Percentiles rank a stretch among this genome's conserved stretches.
Evolutionary conservation across 2,888 invertebrate genomes (phyloP).

Genomic region (Erebia epiphron): DNA sequence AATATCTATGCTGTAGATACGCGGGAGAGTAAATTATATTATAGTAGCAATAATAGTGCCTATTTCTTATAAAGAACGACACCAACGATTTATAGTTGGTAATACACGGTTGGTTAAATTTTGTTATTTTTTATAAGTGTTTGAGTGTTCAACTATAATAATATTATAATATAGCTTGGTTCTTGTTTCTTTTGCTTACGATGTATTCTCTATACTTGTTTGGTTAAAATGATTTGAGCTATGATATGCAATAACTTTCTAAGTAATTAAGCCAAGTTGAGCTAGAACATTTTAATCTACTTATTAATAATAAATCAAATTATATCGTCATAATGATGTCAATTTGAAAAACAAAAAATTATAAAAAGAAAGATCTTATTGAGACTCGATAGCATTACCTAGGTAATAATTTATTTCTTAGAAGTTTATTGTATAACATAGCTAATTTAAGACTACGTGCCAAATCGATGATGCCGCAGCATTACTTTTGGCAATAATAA

Average conservation of each 20-base stretch:
- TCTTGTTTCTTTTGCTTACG: slow-evolving; percentile 42
- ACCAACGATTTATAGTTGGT: slow-evolving; percentile 53
- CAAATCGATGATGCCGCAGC: slow-evolving; percentile 27
- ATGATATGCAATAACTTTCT: neutral
- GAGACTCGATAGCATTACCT: no score
- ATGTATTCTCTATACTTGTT: slow-evolving; percentile 18
- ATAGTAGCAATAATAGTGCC: slow-evolving; percentile 82
- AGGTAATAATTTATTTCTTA: no score
- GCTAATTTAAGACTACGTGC: slow-evolving; percentile 32
- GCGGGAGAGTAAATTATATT: slow-evolving; percentile 74
- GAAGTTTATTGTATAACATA: slow-evolving; percentile 22
- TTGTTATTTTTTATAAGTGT: slow-evolving; percentile 74
- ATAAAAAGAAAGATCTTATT: no score
- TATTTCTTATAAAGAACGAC: slow-evolving; percentile 77
- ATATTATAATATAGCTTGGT: slow-evolving; percentile 37
- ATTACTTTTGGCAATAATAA: slow-evolving; percentile 57
- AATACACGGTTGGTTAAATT: slow-evolving; percentile 61
- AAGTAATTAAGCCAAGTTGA: neutral
- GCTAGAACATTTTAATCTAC: neutral
- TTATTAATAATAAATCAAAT: neutral
- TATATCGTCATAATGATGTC: neutral
- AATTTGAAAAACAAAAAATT: no score
- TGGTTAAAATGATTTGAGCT: neutral
- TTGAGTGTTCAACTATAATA: slow-evolving; percentile 64
- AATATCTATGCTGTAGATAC: slow-evolving; percentile 76